Base-by-base conservation (phyloP, 2,797 vertebrate species). In the Salmo trutta region DNA sequence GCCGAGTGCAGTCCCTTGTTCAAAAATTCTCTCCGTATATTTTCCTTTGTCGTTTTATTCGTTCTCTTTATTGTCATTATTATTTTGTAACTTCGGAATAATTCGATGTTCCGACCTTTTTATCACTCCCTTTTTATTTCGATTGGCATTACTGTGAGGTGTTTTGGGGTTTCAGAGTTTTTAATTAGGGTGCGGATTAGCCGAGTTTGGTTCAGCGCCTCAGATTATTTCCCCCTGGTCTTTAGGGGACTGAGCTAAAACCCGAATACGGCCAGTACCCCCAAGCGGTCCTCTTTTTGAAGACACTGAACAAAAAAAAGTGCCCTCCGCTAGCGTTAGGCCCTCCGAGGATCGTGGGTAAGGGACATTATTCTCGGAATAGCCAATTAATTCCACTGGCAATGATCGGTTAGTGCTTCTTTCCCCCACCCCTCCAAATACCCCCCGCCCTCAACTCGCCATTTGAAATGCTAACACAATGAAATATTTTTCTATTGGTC, bases 401-500 rank as follows among this genome's bases (percentile, higher is more conserved):
- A 97, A 96, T 97, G 97, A 99, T 99, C 97, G 97, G 97, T 97
- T 98, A 94, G 96, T 94, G 96, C 95, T 95, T 97, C 96, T 97
- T 96, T 95, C 95, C 90, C 88, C 90, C 79, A 71, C 69, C 74
- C 91, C 88, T 89, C 91, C 91, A 90, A 90, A 93, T 84, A 90
- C 90, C 94, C 89, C 90, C 91, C 91, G 82, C 89, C 91, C 92
- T 93, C 91, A 96, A 95, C 95, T 96, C 96, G 95, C 97, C 96
- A 99, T 99, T 99, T 99, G 98, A 99, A 99, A 99, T 99, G 98
- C 98, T 99, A 99, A 99, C 97, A 99, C 97, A 97, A 98, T 99
- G 97, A 98, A 97, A 97, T 94, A 97, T 96, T 96, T 97, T 98
- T 95, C 97, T 96, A 98, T 99, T 97, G 98, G 97, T 99, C 94